Percentiles rank a stretch among this genome's conserved stretches.
These are phyloP conservation scores for Brachionus koreanus DNA, from an alignment of 1,140 invertebrate genomes.

Conservation along the genomic window DNA sequence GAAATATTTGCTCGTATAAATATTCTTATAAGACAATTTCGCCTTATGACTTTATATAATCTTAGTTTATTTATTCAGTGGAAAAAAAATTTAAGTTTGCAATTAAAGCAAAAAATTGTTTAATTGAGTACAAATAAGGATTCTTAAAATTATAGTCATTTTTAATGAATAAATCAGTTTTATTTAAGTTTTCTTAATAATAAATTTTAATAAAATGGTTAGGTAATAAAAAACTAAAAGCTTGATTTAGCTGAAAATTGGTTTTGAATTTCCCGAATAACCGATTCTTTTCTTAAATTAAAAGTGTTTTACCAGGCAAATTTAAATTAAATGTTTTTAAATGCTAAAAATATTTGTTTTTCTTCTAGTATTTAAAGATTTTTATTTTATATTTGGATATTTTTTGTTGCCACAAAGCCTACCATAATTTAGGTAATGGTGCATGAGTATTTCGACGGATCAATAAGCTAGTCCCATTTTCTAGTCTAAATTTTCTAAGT, in stretches of 20 bases:
- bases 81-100: slow-evolving; percentile 29
- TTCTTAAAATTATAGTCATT: neutral
- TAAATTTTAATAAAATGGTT: neutral
- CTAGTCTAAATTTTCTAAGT: neutral
- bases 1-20: neutral
- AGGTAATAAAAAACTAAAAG: neutral
- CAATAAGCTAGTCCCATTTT: neutral
- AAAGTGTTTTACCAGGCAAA: neutral
- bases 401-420: neutral
- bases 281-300: neutral
- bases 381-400: neutral
- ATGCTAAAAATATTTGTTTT: neutral
- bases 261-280: neutral
- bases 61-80: slow-evolving; percentile 16
- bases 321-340: neutral
- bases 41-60: neutral
- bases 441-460: neutral
- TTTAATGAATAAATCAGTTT: slow-evolving; percentile 18
- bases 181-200: slow-evolving; percentile 11
- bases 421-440: neutral
- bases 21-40: slow-evolving; percentile 1
- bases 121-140: slow-evolving; percentile 32
- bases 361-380: neutral
- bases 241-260: neutral
- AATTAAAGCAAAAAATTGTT: slow-evolving; percentile 25